phyloP scores from a whole-genome alignment of 2,888 invertebrate species.

The Anthophora plumipes region DNA sequence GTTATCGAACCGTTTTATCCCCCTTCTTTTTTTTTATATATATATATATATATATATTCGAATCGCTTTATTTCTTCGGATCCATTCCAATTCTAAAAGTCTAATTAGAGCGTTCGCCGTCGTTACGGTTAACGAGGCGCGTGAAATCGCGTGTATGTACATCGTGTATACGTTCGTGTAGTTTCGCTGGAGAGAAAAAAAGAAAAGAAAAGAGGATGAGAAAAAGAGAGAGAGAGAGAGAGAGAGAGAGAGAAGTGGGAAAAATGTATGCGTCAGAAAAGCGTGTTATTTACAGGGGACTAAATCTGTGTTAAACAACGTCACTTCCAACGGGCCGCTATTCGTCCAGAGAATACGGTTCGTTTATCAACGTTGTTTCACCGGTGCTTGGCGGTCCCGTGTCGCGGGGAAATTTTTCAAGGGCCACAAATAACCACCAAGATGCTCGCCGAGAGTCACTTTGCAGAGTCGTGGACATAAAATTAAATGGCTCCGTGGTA shows the following conservation, averaged over 20 bases:
- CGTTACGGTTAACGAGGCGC: background rate
- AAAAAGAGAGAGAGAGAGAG: too few species aligned
- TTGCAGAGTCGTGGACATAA: conserved; percentile 39
- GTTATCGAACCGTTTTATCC: conserved; percentile 2
- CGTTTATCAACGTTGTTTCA: conserved; percentile 50
- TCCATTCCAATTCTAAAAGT: background rate
- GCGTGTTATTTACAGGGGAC: conserved; percentile 23
- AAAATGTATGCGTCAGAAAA: background rate
- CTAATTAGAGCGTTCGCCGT: background rate
- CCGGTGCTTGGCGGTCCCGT: background rate
- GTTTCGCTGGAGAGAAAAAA: too few species aligned
- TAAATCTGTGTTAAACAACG: conserved; percentile 53
- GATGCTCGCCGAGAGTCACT: conserved; percentile 50
- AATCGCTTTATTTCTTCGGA: background rate
- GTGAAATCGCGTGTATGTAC: background rate
- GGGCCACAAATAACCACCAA: conserved; percentile 36
- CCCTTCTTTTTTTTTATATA: too few species aligned
- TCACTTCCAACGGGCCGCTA: conserved; percentile 20
- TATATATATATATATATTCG: too few species aligned
- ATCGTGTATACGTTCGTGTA: too few species aligned
- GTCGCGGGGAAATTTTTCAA: conserved; percentile 45
- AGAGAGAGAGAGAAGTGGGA: background rate
- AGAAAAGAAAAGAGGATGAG: too few species aligned
- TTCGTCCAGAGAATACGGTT: conserved; percentile 41
- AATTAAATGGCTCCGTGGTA: conserved; percentile 46